Base-by-base conservation (phyloP, 2,797 vertebrate genomes). In the Otus scops region DNA sequence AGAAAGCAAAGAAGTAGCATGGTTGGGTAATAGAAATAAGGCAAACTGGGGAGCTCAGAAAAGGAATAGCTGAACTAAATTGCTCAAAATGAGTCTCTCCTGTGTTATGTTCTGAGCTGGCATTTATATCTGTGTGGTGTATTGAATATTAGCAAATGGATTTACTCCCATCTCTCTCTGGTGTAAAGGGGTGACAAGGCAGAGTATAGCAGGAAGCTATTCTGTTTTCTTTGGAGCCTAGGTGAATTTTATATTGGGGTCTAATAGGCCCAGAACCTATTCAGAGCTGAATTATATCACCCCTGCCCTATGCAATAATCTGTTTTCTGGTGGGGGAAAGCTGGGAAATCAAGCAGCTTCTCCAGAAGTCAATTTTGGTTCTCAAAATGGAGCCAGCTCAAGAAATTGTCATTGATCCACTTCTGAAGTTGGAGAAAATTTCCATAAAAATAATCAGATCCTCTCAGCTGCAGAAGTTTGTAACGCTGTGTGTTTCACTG, bases 371-470 rank as follows among this genome's bases (percentile, higher is more conserved):
- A 96, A 95, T 97, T 97, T 88, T 91, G 85, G 87, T 65, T 65
- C 92, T 95, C 87, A 86, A 93, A 97, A 80, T 61, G 85, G 71
- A 95, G 88, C 82, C 82, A 77, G 85, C 85, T 88, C 23, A 19
- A 96, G 95, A 96, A 94, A 97, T 96, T 95, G 94, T 80, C 91
- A 96, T 96, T 96, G 96, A 96, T 95, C 95, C 89, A 47, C 68
- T 96, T 85, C 89, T 96, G 84, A 96, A 96, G 81, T 79, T 61
- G 78, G 89, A 95, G 82, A 16, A 41, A 80, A 96, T 96, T 95
- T 96, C 96, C 95, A 95, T 96, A 85, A 80, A 96, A 95, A 97
- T 93, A 89, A 94, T 95, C 92, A 95, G 91, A 70, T 85, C 14
- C 60, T 71, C 91, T 64, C 84, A 23, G 78, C 64, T 32, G 71